phyloP scores from a whole-genome alignment of 1,140 invertebrate genomes.

The Dinoponera quadriceps region DNA sequence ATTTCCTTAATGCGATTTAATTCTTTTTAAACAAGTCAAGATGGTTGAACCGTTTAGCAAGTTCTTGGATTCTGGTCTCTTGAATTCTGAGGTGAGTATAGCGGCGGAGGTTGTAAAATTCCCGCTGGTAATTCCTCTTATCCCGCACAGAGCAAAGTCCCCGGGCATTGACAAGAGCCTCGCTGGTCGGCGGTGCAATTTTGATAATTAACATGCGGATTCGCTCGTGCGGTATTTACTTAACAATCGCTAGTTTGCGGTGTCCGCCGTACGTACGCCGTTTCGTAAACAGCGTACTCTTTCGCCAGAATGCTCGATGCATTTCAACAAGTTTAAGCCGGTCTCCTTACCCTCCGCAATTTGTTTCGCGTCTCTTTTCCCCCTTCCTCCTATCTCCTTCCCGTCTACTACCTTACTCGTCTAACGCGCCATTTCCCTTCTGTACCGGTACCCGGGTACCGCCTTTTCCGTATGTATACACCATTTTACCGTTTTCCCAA shows the following conservation, averaged over 20 bases:
- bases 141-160: constrained; percentile 44
- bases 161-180: constrained; percentile 37
- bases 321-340: constrained; percentile 58
- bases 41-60: constrained; percentile 45
- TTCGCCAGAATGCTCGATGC: constrained; percentile 48
- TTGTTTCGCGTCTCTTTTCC: constrained; percentile 15
- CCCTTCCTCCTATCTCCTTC: background rate
- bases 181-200: constrained; percentile 26
- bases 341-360: constrained; percentile 36
- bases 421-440: constrained; percentile 11
- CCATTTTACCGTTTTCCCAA: constrained; percentile 32
- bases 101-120: constrained; percentile 51
- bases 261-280: constrained; percentile 34
- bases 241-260: constrained; percentile 43
- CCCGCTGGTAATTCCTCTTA: constrained; percentile 53
- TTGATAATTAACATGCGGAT: constrained; percentile 56
- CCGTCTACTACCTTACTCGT: constrained; percentile 23
- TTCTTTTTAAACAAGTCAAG: constrained; percentile 43
- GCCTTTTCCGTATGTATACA: background rate
- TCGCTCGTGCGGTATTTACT: constrained; percentile 48
- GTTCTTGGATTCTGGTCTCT: constrained; percentile 44
- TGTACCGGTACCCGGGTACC: background rate
- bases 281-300: constrained; percentile 43
- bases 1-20: constrained; percentile 49
- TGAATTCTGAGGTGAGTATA: constrained; percentile 39